Evolutionary conservation across 2,888 invertebrate species (phyloP), one percentile per base, ranked within the genome.

Genomic region (Leptura quadrifasciata): DNA sequence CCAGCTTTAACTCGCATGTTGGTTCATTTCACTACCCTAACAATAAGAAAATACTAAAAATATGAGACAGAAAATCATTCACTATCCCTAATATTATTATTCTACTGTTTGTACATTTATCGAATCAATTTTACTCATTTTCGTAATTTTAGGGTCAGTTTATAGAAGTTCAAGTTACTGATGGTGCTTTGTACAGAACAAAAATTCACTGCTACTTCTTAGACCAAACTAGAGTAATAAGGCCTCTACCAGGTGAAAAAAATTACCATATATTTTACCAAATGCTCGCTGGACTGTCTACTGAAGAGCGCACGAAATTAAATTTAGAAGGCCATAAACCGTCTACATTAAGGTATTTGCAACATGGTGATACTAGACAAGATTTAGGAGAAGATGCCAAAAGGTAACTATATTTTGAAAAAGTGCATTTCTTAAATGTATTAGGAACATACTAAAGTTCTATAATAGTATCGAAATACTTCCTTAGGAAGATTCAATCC

Each of bases 231-330:
- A 93, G 98, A 78, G 97, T 98, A 71, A 96, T 97, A 81, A 92
- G 94, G 52, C 96, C 96, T 21, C 91, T 96, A 83, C 92, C 94
- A 17, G 94, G 94, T 86, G 98, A 98, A 90, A 96, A 97, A 88
- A 98, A 98, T 91, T 98, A 97, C 90, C 97, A 98, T 89, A 97
- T 98, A 85, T 98, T 98, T 91, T 98, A 98, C 91, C 97, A 98
- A 91, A 94, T 98, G 94, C 90, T 96, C 69, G 97, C 97, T 18
- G 98, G 98, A 0, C 92, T 98, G 27, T 94, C 95, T 58, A 90
- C 93, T 71, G 97, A 98, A 82, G 98, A 98, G 88, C 91, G 95
- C 88, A 93, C 94, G 18, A 96, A 96, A 90, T 91, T 98, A 35
- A 96, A 97, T 90, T 91, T 98, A 84, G 96, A 96, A 85, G 96